Evolutionary conservation across 1,140 invertebrate genomes (phyloP).

Genomic region (Coboldia fuscipes): DNA sequence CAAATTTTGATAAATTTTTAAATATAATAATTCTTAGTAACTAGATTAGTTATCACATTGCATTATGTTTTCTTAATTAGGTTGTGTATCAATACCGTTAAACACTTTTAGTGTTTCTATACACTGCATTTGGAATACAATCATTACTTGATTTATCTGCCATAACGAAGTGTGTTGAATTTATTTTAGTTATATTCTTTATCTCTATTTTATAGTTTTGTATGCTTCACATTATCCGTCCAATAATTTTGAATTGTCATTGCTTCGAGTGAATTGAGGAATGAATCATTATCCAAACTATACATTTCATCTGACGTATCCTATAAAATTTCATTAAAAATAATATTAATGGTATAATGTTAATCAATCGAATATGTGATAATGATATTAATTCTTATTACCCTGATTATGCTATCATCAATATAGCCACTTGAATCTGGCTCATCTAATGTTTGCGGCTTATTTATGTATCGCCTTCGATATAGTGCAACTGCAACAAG

Average conservation of each 20-base stretch:
- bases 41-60: no score
- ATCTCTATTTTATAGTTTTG: constrained; percentile 65
- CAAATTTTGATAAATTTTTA: no score
- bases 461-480: constrained; percentile 50
- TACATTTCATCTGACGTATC: constrained; percentile 85
- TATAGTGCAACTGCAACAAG: constrained; percentile 53
- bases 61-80: no score
- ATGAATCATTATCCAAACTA: constrained; percentile 77
- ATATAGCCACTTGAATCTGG: constrained; percentile 73
- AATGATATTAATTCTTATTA: constrained; percentile 26
- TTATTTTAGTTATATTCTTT: no score
- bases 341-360: constrained; percentile 3
- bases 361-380: constrained; percentile 5
- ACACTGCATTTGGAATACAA: background rate
- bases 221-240: constrained; percentile 80
- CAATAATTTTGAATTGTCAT: constrained; percentile 88
- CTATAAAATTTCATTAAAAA: constrained; percentile 29
- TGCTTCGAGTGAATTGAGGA: constrained; percentile 71
- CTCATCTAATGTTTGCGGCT: constrained; percentile 62
- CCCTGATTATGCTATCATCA: constrained; percentile 70
- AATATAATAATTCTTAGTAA: no score
- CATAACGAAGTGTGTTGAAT: no score
- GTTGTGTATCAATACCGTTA: no score
- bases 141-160: no score
- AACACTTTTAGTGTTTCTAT: background rate